A percentile compares a stretch with the other conserved stretches of the same genome.
Conservation (phyloP, 1,140 invertebrate species). For the Solenopsis invicta region DNA sequence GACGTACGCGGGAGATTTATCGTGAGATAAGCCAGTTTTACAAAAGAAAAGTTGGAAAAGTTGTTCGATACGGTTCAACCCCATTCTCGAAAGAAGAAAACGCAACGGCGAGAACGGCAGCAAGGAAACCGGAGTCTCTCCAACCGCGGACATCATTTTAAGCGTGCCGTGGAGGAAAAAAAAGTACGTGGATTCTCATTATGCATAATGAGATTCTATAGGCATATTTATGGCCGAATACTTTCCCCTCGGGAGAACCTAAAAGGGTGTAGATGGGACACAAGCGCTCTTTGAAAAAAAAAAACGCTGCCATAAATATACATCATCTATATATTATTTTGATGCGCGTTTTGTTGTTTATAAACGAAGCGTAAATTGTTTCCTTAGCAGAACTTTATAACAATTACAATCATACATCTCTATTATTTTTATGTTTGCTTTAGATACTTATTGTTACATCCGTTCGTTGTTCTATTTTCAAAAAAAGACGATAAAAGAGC, state of each 20-base stretch:
- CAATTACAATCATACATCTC: neutral
- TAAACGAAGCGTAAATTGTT: neutral
- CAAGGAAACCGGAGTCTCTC: constrained; percentile 53
- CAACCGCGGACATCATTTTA: constrained; percentile 55
- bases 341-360: neutral
- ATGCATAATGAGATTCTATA: constrained; percentile 13
- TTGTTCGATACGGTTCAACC: constrained; percentile 7
- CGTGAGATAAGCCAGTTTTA: constrained; percentile 11
- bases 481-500: neutral
- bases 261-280: neutral
- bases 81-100: constrained; percentile 10
- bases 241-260: neutral
- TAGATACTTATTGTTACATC: neutral
- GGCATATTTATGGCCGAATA: constrained; percentile 53
- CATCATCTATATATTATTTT: neutral
- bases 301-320: neutral
- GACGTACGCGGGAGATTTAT: constrained; percentile 50
- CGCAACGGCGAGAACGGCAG: neutral
- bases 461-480: neutral
- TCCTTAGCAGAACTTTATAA: neutral
- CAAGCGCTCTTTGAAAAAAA: neutral
- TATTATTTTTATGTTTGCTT: neutral
- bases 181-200: constrained; percentile 25
- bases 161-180: constrained; percentile 1
- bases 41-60: constrained; percentile 44